A percentile compares a stretch with the other conserved stretches of the same genome.
Evolutionary conservation across 2,888 invertebrate species (phyloP).

Genomic region (Meloe dianella): DNA sequence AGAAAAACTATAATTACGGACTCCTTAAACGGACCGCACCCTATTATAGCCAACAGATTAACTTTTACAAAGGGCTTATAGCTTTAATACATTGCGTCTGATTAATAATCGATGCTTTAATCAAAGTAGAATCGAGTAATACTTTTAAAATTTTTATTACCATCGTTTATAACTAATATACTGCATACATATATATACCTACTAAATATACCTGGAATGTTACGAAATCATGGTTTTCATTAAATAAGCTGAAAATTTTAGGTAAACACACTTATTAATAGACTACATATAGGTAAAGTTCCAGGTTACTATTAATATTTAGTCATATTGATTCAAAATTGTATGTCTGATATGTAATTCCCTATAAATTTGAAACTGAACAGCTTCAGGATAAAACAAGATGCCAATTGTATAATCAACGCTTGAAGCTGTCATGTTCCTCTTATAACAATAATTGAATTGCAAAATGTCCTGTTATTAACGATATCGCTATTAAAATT

Average conservation of each 20-base stretch:
- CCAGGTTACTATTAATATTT: neutral
- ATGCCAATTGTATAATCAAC: constrained; percentile 9
- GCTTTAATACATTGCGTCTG: neutral
- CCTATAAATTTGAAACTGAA: neutral
- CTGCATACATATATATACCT: neutral
- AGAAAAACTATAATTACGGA: neutral
- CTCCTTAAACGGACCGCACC: neutral
- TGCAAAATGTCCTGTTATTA: constrained; percentile 20
- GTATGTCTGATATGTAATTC: neutral
- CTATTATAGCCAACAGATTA: neutral
- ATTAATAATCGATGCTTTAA: neutral
- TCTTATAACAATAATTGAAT: constrained; percentile 17
- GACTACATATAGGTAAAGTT: neutral
- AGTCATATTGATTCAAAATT: neutral
- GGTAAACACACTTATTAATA: constrained; percentile 1
- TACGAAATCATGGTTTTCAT: neutral
- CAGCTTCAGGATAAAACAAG: constrained; percentile 4
- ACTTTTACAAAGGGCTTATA: neutral
- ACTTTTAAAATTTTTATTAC: neutral
- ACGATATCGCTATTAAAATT: constrained; percentile 23
- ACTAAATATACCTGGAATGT: neutral
- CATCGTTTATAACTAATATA: neutral
- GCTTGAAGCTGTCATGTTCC: constrained; percentile 15
- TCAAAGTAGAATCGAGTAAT: neutral
- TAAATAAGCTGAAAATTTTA: neutral